These are phyloP conservation scores for Siderastrea siderea DNA, from an alignment of 92 coral and sea anemone genomes.

Conservation along the genomic window DNA sequence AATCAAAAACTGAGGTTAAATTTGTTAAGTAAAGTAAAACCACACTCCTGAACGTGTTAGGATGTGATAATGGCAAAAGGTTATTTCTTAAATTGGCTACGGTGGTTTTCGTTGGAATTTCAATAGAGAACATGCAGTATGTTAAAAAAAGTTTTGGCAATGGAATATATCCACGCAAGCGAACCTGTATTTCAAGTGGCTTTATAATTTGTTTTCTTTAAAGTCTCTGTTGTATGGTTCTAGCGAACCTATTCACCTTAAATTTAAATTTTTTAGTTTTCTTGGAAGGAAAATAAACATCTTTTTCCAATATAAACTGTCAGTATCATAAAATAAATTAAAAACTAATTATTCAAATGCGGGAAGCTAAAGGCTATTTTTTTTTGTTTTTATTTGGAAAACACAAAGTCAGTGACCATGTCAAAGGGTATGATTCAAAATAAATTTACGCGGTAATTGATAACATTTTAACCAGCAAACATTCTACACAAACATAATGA, in stretches of 20 bases:
- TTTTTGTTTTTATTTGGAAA: too few species aligned
- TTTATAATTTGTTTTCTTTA: not conserved
- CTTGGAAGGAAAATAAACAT: not conserved
- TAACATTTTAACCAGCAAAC: not conserved
- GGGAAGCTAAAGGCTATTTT: too few species aligned
- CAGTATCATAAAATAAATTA: not conserved
- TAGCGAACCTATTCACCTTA: not conserved
- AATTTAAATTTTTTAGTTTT: too few species aligned
- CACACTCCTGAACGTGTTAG: not conserved
- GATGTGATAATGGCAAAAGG: not conserved
- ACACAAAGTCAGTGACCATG: too few species aligned
- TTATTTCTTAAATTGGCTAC: not conserved
- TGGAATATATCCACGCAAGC: not conserved
- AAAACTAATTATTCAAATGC: not conserved
- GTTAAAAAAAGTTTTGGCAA: not conserved
- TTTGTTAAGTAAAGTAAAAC: not conserved
- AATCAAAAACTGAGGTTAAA: not conserved
- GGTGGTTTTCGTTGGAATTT: not conserved
- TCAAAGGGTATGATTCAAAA: too few species aligned
- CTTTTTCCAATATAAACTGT: not conserved
- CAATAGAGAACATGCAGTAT: not conserved
- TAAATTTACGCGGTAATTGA: not conserved
- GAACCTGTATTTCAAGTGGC: constrained; percentile 4
- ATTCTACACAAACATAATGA: not conserved
- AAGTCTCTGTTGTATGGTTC: not conserved